Evolutionary conservation across 2,797 vertebrate species (phyloP).

Genomic region (Poeciliopsis paucimaculata): DNA sequence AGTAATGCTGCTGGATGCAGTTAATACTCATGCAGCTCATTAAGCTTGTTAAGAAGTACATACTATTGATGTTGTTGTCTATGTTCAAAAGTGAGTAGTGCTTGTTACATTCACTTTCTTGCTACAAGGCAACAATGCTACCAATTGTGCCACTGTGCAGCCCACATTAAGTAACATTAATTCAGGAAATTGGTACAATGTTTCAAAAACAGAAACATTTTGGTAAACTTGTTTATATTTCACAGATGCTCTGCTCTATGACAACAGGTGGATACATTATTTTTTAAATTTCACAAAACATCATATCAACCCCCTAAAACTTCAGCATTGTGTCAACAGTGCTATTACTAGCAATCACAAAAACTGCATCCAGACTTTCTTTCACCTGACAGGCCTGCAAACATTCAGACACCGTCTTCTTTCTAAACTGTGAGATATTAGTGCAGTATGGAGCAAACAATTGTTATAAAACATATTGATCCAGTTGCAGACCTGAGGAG

Average conservation of each 20-base stretch:
- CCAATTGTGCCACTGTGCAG: no score
- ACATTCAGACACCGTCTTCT: neutral
- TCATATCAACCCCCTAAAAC: constrained; percentile 7
- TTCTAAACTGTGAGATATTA: constrained; percentile 14
- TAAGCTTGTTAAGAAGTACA: no score
- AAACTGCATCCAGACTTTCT: neutral
- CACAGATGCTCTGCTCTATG: constrained; percentile 5
- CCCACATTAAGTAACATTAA: neutral
- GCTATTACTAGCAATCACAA: neutral
- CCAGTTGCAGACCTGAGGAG: constrained; percentile 32
- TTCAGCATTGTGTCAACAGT: constrained; percentile 15
- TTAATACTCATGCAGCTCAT: no score
- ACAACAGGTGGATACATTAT: constrained; percentile 2
- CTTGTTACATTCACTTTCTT: no score
- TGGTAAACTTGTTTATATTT: constrained; percentile 2
- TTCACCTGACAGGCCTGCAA: constrained; percentile 8
- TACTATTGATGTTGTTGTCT: no score
- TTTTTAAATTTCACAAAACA: neutral
- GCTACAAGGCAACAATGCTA: no score
- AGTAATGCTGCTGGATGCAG: no score
- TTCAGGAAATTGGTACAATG: neutral
- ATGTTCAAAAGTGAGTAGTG: no score
- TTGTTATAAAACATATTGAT: constrained; percentile 24
- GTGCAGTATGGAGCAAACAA: constrained; percentile 21
- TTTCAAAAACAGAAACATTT: neutral